phyloP scores from a whole-genome alignment of 2,113 vertebrate species.

The Podiceps cristatus region DNA sequence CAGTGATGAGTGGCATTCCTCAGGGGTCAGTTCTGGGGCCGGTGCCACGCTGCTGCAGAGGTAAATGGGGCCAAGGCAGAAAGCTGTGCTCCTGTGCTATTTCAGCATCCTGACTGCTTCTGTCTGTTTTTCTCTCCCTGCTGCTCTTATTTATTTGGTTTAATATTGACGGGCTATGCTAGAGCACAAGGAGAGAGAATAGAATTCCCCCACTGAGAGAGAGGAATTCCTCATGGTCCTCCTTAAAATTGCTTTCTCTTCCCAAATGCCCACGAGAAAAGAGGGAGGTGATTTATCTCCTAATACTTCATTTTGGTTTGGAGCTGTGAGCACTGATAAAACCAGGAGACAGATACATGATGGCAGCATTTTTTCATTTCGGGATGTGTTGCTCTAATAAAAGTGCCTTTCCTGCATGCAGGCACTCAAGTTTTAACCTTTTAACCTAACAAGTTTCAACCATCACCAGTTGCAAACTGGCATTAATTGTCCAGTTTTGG shows the following conservation, averaged over 20 bases:
- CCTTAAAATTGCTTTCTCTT: not conserved
- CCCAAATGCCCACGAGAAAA: not conserved
- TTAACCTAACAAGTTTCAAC: too few relatives aligned
- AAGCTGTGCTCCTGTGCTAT: not conserved
- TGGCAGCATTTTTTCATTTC: not conserved
- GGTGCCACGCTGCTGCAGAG: not conserved
- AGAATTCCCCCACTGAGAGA: not conserved
- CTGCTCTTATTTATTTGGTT: not conserved
- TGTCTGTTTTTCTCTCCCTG: not conserved
- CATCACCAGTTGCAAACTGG: too few relatives aligned
- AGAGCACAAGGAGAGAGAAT: not conserved
- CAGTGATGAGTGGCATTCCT: too few relatives aligned
- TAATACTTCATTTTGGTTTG: not conserved
- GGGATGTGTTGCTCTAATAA: not conserved
- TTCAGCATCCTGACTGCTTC: not conserved
- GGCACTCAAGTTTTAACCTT: not conserved
- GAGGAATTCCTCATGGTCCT: not conserved
- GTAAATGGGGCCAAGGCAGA: not conserved
- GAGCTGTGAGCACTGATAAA: not conserved
- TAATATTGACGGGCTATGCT: not conserved
- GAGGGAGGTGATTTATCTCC: not conserved
- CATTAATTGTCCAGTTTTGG: not conserved
- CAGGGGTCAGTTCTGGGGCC: too few relatives aligned
- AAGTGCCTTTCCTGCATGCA: not conserved
- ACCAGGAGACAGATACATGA: not conserved